Percentiles rank a stretch among this genome's conserved stretches.
These are phyloP conservation scores for Larimichthys crocea DNA, from an alignment of 2,113 vertebrate genomes.

Conservation along the genomic window DNA sequence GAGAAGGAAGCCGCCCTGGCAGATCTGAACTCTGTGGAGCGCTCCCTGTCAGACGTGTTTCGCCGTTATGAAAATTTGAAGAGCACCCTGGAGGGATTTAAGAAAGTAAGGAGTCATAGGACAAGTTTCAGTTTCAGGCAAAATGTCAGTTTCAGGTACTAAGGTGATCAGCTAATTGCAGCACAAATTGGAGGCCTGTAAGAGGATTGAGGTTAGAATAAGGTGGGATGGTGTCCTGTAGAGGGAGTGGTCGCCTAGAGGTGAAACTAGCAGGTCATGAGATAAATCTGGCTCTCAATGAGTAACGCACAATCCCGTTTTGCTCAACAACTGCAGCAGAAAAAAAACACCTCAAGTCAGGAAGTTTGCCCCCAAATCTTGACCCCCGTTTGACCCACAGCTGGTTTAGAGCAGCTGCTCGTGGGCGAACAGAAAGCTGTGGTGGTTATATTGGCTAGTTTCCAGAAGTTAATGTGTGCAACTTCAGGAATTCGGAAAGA, in stretches of 20 bases:
- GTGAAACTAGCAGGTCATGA: slow-evolving; percentile 5
- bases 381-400: background rate
- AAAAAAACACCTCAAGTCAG: background rate
- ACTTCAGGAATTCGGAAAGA: background rate
- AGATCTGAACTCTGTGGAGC: slow-evolving; percentile 96
- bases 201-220: slow-evolving; percentile 38
- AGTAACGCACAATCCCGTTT: background rate
- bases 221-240: slow-evolving; percentile 10
- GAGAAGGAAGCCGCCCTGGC: slow-evolving; percentile 94
- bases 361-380: background rate
- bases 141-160: background rate
- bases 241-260: slow-evolving; percentile 3
- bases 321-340: background rate
- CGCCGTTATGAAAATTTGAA: slow-evolving; percentile 97
- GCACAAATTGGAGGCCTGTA: slow-evolving; percentile 9
- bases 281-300: background rate
- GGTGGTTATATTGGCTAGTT: background rate
- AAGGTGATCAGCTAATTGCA: slow-evolving; percentile 2
- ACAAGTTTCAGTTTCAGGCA: background rate
- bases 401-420: slow-evolving; percentile 22
- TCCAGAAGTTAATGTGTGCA: slow-evolving; percentile 10
- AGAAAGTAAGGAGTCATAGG: slow-evolving; percentile 86
- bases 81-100: slow-evolving; percentile 93
- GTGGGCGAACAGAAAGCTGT: background rate
- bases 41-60: slow-evolving; percentile 96